A percentile compares a stretch with the other conserved stretches of the same genome.
phyloP scores from a whole-genome alignment of 2,888 invertebrate genomes.

The Piscicola geometra region DNA sequence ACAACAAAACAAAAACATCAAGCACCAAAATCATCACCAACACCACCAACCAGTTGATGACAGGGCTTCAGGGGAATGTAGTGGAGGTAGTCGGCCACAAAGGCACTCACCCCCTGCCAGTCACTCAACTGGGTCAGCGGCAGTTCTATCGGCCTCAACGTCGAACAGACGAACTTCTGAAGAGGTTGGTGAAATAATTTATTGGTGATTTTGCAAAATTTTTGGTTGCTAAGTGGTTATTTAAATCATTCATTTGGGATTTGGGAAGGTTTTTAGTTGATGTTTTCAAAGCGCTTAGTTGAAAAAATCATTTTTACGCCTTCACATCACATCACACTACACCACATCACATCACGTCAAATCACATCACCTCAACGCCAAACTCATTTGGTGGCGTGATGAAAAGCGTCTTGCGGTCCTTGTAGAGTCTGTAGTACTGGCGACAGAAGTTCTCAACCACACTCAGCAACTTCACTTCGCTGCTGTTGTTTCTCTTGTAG shows the following conservation, averaged over 20 bases:
- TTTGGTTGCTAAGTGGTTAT: neutral
- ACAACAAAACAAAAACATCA: no score
- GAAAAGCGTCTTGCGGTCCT: conserved; percentile 55
- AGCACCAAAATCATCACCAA: neutral
- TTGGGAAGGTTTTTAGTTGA: neutral
- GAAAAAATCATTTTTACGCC: no score
- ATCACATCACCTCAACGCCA: no score
- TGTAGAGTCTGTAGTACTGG: conserved; percentile 56
- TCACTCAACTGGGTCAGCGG: conserved; percentile 67
- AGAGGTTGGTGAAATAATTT: no score
- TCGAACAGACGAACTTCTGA: conserved; percentile 83
- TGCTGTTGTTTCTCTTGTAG: conserved; percentile 53
- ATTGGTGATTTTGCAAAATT: neutral
- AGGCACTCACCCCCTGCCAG: conserved; percentile 69
- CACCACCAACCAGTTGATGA: conserved; percentile 52
- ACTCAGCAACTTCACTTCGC: conserved; percentile 53
- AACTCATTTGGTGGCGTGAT: conserved; percentile 56
- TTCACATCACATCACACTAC: no score
- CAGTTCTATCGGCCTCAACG: conserved; percentile 72
- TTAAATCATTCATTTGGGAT: neutral
- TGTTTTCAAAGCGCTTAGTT: conserved; percentile 9
- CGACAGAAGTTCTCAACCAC: conserved; percentile 56
- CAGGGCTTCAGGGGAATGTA: conserved; percentile 66
- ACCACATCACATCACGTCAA: no score
- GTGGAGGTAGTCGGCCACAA: conserved; percentile 73